A percentile compares a stretch with the other conserved stretches of the same genome.
These are phyloP conservation scores for Muscidifurax raptorellus DNA, from an alignment of 1,140 invertebrate genomes.

Conservation along the genomic window DNA sequence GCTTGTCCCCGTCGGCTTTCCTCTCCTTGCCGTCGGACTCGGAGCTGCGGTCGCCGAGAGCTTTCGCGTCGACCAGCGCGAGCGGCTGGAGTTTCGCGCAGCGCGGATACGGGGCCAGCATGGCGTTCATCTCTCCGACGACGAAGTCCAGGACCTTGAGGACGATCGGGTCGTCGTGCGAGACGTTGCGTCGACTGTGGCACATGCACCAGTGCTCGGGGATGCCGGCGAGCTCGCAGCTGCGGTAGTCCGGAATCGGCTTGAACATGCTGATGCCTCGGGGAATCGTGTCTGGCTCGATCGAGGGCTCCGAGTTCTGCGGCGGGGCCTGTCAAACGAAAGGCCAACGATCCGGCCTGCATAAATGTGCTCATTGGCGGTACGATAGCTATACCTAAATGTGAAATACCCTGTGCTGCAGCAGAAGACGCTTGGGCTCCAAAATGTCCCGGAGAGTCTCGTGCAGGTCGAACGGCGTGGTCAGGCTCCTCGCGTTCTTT, in stretches of 20 bases:
- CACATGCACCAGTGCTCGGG: slow-evolving; percentile 91
- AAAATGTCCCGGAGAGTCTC: slow-evolving; percentile 81
- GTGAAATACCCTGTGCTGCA: background rate
- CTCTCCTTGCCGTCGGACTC: slow-evolving; percentile 71
- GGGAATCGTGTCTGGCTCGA: slow-evolving; percentile 61
- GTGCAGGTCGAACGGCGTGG: slow-evolving; percentile 80
- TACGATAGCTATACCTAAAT: no score
- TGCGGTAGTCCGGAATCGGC: slow-evolving; percentile 82
- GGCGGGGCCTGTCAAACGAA: no score
- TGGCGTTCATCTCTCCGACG: slow-evolving; percentile 79
- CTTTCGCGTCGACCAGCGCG: slow-evolving; percentile 76
- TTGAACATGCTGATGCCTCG: slow-evolving; percentile 86
- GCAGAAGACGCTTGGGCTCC: slow-evolving; percentile 63
- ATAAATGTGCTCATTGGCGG: no score
- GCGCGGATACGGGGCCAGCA: slow-evolving; percentile 77
- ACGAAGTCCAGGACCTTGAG: slow-evolving; percentile 76
- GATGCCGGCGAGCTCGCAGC: slow-evolving; percentile 85
- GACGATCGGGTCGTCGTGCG: slow-evolving; percentile 73
- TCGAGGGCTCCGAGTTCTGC: slow-evolving; percentile 50
- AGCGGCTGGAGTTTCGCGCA: slow-evolving; percentile 78
- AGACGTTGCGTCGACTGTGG: slow-evolving; percentile 77
- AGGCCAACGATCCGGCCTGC: no score
- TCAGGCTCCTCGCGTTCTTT: slow-evolving; percentile 76
- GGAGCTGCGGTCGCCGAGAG: slow-evolving; percentile 74
- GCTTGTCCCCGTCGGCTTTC: slow-evolving; percentile 66